These are phyloP conservation scores for Suillia variegata DNA, from an alignment of 2,888 invertebrate genomes.

Conservation along the genomic window DNA sequence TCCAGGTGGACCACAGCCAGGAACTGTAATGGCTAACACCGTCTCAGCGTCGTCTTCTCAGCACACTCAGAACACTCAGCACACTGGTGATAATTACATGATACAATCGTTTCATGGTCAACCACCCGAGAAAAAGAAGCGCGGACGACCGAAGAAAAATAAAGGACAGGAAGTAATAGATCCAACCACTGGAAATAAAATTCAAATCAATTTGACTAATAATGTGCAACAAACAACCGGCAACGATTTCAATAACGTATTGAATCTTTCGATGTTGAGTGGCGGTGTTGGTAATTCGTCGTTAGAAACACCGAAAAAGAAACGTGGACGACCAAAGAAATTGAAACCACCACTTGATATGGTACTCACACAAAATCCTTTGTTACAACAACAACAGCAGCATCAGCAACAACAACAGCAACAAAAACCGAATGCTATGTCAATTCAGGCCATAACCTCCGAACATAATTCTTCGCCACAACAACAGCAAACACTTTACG, in stretches of 20 bases:
- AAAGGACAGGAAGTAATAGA: constrained; percentile 60
- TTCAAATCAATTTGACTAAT: no score
- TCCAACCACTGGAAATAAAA: constrained; percentile 65
- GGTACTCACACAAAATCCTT: constrained; percentile 60
- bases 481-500: constrained; percentile 33
- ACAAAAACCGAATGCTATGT: constrained; percentile 48
- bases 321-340: constrained; percentile 87
- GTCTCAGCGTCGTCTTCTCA: background rate
- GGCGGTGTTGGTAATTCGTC: constrained; percentile 48
- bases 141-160: constrained; percentile 85
- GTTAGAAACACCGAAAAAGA: constrained; percentile 84
- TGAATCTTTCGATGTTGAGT: constrained; percentile 48
- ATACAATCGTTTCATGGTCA: constrained; percentile 6
- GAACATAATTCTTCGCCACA: constrained; percentile 31
- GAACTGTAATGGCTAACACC: background rate
- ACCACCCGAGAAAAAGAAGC: constrained; percentile 80
- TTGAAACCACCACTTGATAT: constrained; percentile 64
- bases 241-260: constrained; percentile 58
- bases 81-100: constrained; percentile 6
- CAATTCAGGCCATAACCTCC: constrained; percentile 39
- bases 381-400: constrained; percentile 49
- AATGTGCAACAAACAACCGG: constrained; percentile 60
- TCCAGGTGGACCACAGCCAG: constrained; percentile 3
- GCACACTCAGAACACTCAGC: no score
- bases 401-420: constrained; percentile 40